Evolutionary conservation across 2,888 invertebrate genomes (phyloP).

Genomic region (Augochlorella aurata): DNA sequence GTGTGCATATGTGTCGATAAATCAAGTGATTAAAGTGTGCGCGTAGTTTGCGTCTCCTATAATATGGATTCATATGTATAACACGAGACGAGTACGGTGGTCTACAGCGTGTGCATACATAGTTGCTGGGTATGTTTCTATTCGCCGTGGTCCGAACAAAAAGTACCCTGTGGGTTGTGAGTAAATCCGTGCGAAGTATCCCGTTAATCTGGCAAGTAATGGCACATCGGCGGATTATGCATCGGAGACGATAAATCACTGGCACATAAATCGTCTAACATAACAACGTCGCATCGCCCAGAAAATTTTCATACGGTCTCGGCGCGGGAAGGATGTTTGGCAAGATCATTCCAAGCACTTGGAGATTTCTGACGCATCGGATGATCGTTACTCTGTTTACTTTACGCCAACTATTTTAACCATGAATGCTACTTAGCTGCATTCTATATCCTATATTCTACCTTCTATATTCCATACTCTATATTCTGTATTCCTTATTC

Average conservation of each 20-base stretch:
- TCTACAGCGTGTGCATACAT: slow-evolving; percentile 12
- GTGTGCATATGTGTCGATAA: not conserved
- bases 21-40: not conserved
- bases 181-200: slow-evolving; percentile 54
- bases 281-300: slow-evolving; percentile 38
- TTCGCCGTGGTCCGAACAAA: slow-evolving; percentile 3
- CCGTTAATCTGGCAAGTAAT: slow-evolving; percentile 55
- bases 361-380: not conserved
- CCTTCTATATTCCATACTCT: too few relatives aligned
- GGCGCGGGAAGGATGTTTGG: not conserved
- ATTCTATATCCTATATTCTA: too few relatives aligned
- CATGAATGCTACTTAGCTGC: too few relatives aligned
- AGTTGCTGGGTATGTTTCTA: slow-evolving; percentile 28
- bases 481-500: too few relatives aligned
- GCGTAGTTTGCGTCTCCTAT: not conserved
- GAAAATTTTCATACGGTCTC: slow-evolving; percentile 19
- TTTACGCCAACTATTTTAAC: not conserved
- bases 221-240: slow-evolving; percentile 28
- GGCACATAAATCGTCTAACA: slow-evolving; percentile 43
- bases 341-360: not conserved
- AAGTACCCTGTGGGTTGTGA: slow-evolving; percentile 24
- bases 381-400: not conserved
- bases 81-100: not conserved
- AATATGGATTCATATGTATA: not conserved
- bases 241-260: slow-evolving; percentile 36